Conservation (phyloP, 2,888 invertebrate species). For the Nomada hirtipes region DNA sequence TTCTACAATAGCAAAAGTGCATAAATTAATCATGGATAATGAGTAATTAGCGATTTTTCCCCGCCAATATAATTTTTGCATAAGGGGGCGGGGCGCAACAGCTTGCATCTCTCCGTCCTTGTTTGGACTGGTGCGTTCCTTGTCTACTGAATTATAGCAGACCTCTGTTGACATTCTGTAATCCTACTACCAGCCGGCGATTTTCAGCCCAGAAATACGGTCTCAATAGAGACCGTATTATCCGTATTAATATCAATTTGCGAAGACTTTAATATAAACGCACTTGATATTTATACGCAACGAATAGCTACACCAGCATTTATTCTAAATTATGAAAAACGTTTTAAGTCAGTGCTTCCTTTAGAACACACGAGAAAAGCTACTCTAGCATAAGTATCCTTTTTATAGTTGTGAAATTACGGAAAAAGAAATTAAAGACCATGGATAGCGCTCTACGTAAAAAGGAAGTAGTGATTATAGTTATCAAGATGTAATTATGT, state of each 20-base stretch:
- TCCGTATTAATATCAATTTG: conserved; percentile 59
- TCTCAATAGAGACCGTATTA: too few species aligned
- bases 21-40: too few species aligned
- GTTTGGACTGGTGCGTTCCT: too few species aligned
- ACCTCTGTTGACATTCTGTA: too few species aligned
- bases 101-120: too few species aligned
- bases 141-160: too few species aligned
- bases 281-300: conserved; percentile 35
- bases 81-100: too few species aligned
- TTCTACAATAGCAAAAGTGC: too few species aligned
- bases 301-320: conserved; percentile 36
- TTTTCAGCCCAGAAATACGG: too few species aligned
- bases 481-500: conserved; percentile 50
- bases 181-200: too few species aligned
- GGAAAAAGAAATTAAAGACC: neutral
- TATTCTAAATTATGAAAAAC: conserved; percentile 29
- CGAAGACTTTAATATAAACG: conserved; percentile 58
- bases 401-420: neutral
- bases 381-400: neutral
- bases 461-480: conserved; percentile 33
- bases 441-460: conserved; percentile 1
- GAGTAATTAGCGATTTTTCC: too few species aligned
- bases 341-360: conserved; percentile 9
- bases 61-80: too few species aligned
- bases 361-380: conserved; percentile 2